Percentiles rank a stretch among this genome's conserved stretches.
phyloP scores from a whole-genome alignment of 2,797 vertebrate species.

The Heliangelus exortis region DNA sequence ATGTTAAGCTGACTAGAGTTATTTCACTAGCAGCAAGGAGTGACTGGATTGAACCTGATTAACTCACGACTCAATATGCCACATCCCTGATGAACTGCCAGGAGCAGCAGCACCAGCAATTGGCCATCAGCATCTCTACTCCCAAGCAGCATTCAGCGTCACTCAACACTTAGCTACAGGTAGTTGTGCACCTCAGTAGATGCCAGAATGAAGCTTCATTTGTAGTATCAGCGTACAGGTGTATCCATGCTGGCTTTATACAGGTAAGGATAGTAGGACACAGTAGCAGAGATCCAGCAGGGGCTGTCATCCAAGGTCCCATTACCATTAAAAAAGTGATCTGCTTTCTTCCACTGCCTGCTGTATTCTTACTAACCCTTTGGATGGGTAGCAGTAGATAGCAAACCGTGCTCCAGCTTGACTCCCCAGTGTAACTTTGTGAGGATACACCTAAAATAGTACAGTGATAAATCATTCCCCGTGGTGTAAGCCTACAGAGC shows the following conservation, averaged over 20 bases:
- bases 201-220: background rate
- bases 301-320: background rate
- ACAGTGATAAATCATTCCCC: background rate
- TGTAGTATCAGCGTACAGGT: background rate
- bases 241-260: background rate
- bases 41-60: background rate
- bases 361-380: background rate
- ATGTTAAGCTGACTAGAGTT: background rate
- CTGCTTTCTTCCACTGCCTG: background rate
- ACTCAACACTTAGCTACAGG: background rate
- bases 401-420: background rate
- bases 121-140: background rate
- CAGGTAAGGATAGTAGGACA: background rate
- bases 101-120: background rate
- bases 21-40: background rate
- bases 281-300: background rate
- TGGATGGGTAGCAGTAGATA: background rate
- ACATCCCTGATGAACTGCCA: background rate
- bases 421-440: background rate
- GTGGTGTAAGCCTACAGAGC: background rate
- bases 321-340: background rate
- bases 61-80: background rate
- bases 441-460: background rate
- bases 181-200: background rate
- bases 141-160: background rate